Evolutionary conservation across 2,797 vertebrate genomes (phyloP), one percentile per base, ranked within the genome.

Genomic region (Acanthiza pusilla): DNA sequence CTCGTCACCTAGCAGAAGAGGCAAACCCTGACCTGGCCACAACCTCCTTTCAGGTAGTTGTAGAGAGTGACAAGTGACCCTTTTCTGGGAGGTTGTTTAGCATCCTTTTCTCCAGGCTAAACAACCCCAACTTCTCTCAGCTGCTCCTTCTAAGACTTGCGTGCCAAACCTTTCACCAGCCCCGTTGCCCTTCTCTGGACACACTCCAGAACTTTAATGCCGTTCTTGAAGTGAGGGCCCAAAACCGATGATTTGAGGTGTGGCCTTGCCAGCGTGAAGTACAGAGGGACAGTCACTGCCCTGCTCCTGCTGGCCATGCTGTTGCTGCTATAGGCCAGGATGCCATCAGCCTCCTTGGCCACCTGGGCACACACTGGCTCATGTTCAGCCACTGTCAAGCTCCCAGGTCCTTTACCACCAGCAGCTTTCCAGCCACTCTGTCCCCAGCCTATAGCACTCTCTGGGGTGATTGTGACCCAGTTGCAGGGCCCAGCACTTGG

Each of bases 231-330:
- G 3, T 36, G 42, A 82, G 20, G 13, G 20, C 6, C 20, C 34
- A 60, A 65, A 60, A 25, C 23, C 6, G 9, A 66, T 27, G 17
- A 50, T 50, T 20, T 3, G 4, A 72, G 17, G 4, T 38, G 58
- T 2, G 1, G 66, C 23, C 27, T 66, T 27, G 11, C 5, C 34
- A 53, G 8, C 1, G 1, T 11, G 0, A 6, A 63, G 25, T 23
- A 34, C 5, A 70, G 17, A 2, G 18, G 7, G 21, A 45, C 3
- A 30, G 0, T 36, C 48, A 0, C 10, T 45, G 8, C 17, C 9
- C 58, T 42, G 13, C 22, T 38, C 40, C 45, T 76, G 34, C 40
- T 65, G 57, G 63, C 40, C 63, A 36, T 25, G 11, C 26, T 23
- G 1, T 18, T 86, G 3, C 38, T 30, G 4, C 7, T 2, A 7